Conservation (phyloP, 2,113 vertebrate species). For the Axis porcinus region DNA sequence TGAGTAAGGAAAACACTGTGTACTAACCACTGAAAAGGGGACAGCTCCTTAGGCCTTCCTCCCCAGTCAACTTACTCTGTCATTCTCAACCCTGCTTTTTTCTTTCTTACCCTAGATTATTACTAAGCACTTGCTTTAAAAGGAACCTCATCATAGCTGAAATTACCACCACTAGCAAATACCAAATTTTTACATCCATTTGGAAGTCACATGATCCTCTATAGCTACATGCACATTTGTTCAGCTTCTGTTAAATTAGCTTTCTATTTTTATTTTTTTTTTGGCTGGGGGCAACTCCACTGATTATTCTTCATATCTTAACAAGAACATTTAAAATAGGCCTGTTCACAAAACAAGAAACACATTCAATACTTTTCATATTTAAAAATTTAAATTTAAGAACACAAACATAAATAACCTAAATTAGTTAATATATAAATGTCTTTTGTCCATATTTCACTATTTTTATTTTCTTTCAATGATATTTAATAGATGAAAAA, state of each 20-base stretch:
- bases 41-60: background rate
- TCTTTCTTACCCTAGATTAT: background rate
- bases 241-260: background rate
- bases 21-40: background rate
- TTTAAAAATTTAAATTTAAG: conserved; percentile 41
- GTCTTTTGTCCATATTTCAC: conserved; percentile 16
- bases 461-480: conserved; percentile 44
- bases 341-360: conserved; percentile 30
- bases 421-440: conserved; percentile 8
- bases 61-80: background rate
- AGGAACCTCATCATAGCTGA: background rate
- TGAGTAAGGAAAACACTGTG: background rate
- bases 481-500: conserved; percentile 41
- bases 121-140: background rate
- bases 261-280: background rate
- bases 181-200: background rate
- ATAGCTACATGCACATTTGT: background rate
- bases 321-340: conserved; percentile 31
- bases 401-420: conserved; percentile 33
- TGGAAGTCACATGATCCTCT: background rate
- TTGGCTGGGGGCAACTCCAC: background rate
- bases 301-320: background rate
- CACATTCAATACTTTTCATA: background rate
- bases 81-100: background rate
- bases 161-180: background rate